Conservation (phyloP, 2,113 vertebrate species). For the Myiagra hebetior region DNA sequence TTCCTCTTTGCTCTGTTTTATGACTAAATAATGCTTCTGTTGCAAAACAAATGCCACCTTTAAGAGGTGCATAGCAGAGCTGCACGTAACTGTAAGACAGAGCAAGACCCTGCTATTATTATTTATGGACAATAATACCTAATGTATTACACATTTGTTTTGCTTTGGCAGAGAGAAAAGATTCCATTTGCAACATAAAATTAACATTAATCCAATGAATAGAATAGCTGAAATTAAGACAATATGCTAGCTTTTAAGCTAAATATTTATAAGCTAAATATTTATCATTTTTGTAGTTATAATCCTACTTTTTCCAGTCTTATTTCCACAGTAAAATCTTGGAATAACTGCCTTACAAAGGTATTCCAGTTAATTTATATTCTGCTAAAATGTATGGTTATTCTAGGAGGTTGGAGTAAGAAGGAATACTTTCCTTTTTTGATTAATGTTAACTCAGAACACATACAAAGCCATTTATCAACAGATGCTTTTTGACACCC, state of each 20-base stretch:
- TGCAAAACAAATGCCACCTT: background rate
- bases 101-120: background rate
- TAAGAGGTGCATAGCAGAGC: background rate
- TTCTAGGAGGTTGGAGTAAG: slow-evolving; percentile 1
- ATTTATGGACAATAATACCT: background rate
- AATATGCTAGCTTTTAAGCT: background rate
- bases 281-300: background rate
- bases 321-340: background rate
- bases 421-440: background rate
- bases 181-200: background rate
- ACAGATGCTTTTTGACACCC: slow-evolving; percentile 7
- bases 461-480: slow-evolving; percentile 47
- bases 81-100: background rate
- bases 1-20: background rate
- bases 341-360: background rate
- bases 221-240: background rate
- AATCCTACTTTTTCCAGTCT: background rate
- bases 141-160: background rate
- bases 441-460: slow-evolving; percentile 28
- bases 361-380: slow-evolving; percentile 34
- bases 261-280: background rate
- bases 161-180: background rate
- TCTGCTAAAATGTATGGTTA: background rate
- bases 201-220: background rate
- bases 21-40: background rate